Evolutionary conservation across 92 coral and sea anemone species (phyloP), one percentile per base, ranked within the genome.

Genomic region (Epizoanthus fatuus): DNA sequence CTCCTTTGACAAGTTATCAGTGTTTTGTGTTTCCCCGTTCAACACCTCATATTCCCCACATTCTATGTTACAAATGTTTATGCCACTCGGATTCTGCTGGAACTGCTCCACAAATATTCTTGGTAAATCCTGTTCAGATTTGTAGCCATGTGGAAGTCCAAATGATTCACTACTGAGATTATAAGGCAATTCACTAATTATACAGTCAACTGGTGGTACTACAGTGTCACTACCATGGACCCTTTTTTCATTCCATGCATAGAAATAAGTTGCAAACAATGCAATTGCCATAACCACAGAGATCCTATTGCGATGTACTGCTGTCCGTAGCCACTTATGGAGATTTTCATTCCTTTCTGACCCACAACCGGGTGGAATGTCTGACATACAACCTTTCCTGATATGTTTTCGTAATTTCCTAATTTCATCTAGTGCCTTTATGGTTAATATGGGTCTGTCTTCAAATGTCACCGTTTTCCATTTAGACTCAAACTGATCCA

Each of bases 261-360:
- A 80, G 64, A 80, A 80, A 80, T 63, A 80, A 0, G 85, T 65
- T 12, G 74, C 39, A 22, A 80, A 80, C 40, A 80, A 65, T 44
- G 85, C 75, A 16, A 63, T 14, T 19, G 75, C 85, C 75, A 80
- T 80, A 19, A 65, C 75, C 19, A 80, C 85, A 11, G 85, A 80
- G 1, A 66, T 80, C 32, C 85, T 64, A 45, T 78, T 81, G 53
- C 76, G 19, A 51, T 49, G 85, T 29, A 81, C 62, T 1, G 75
- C 75, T 2, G 44, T 10, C 20, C 44, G 29, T 56, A 81, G 7
- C 85, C 85, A 81, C 47, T 81, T 81, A 14, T 81, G 85, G 6
- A 66, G 76, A 37, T 66, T 66, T 81, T 81, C 59, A 66, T 81
- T 81, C 37, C 76, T 63, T 45, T 81, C 75, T 81, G 85, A 81